Percentiles rank a stretch among this genome's conserved stretches.
Evolutionary conservation across 92 coral and sea anemone genomes (phyloP).

Genomic region (Chrysogorgia sp.): DNA sequence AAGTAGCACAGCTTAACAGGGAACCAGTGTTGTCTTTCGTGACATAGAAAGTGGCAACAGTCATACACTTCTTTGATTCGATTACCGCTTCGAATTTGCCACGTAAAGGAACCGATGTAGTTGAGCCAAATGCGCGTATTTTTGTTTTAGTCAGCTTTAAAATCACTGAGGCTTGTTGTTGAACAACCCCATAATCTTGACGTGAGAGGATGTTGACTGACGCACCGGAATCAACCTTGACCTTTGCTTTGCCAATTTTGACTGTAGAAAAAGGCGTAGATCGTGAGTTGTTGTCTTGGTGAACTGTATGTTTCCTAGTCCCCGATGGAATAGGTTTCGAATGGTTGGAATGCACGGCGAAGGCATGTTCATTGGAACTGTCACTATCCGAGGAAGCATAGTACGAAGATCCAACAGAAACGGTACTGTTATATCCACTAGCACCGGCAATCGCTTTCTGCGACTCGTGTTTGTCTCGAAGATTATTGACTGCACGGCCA

Average conservation of each 20-base stretch:
- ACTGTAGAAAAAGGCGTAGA: constrained; percentile 19
- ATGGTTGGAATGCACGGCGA: too few relatives aligned
- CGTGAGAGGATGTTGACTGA: constrained; percentile 35
- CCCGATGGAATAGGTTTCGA: too few relatives aligned
- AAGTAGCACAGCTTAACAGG: constrained; percentile 39
- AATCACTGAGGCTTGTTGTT: neutral
- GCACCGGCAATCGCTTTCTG: too few relatives aligned
- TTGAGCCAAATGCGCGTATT: constrained; percentile 40
- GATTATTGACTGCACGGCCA: too few relatives aligned
- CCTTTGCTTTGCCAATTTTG: constrained; percentile 1
- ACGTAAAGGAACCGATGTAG: constrained; percentile 34
- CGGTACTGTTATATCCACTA: too few relatives aligned
- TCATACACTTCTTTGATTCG: constrained; percentile 32
- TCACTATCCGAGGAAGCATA: too few relatives aligned
- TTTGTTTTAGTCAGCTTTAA: constrained; percentile 17
- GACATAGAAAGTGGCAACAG: constrained; percentile 47
- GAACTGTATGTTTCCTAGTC: too few relatives aligned
- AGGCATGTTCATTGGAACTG: too few relatives aligned
- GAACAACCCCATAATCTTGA: constrained; percentile 16
- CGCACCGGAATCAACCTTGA: constrained; percentile 47
- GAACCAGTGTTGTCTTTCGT: constrained; percentile 33
- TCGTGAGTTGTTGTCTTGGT: neutral
- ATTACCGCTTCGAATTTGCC: constrained; percentile 54
- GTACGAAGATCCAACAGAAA: too few relatives aligned
- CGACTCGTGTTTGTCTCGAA: too few relatives aligned